Base-by-base conservation (phyloP, 2,797 vertebrate genomes). In the Pseudomugil gertrudae region DNA sequence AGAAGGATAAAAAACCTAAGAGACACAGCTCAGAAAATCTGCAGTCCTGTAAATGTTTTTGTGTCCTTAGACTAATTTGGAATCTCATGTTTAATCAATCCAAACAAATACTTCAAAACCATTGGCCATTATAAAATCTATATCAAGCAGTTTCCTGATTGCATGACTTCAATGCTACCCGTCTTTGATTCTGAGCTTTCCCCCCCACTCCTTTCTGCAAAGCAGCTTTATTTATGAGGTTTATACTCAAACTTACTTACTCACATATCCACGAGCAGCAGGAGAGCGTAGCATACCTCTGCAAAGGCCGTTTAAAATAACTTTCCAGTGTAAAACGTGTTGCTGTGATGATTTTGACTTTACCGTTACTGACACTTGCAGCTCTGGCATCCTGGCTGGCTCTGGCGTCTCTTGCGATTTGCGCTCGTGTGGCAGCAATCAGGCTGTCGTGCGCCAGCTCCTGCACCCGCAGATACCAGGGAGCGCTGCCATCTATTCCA, bases 371-470 rank as follows among this genome's bases (percentile, higher is more conserved):
- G 93, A 79, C 78, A 9, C 78, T 56, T 0, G 90, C 92, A 60
- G 95, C 94, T 90, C 96, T 95, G 76, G 96, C 96, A 68, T 93
- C 96, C 89, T 96, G 91, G 92, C 87, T 95, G 87, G 96, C 95
- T 91, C 95, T 97, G 78, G 96, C 96, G 70, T 94, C 97, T 87
- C 96, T 96, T 9, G 96, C 98, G 0, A 99, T 90, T 69, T 99
- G 97, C 8, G 98, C 98, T 17, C 98, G 94, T 13, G 98, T 99
- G 82, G 98, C 97, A 35, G 98, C 98, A 9, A 99, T 98, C 79
- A 99, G 93, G 90, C 98, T 99, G 92, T 99, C 98, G 27, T 99
- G 98, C 36, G 98, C 98, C 87, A 99, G 83, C 83, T 99, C 98
- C 79, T 99, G 98, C 23, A 99, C 97, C 64, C 98, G 94, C 63